Base-by-base conservation (phyloP, 2,113 vertebrate species). In the Melanerpes aurifrons region DNA sequence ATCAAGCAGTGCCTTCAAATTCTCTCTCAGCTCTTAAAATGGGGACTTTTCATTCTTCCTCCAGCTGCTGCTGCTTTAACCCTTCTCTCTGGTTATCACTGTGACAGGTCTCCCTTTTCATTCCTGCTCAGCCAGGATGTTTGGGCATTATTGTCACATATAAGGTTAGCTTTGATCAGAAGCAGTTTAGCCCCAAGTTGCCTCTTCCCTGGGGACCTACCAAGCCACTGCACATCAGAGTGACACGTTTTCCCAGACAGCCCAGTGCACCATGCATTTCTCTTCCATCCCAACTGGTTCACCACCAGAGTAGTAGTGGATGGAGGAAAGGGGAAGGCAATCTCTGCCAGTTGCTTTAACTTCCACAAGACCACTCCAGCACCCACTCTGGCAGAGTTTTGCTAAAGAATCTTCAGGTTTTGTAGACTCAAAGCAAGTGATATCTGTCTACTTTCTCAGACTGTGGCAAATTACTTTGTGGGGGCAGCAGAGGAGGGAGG, bases 161-260 rank as follows among this genome's bases (percentile, higher is more conserved):
- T 17, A 25, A 47, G 48, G 28, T 17, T 28, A 11, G 12, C 20
- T 77, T 53, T 69, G n/a, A 18, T 73, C 61, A 50, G 29, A 35
- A 69, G 7, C 3, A 1, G 32, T 45, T 69, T 57, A 31, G 6
- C 2, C 15, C 19, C 7, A 4, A 16, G 26, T 15, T 1, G 1
- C 15, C 35, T 61, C 28, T 58, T 9, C 19, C 25, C 31, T 71
- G 47, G 17, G 20, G 31, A 28, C 0, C 1, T 20, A 7, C 3
- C 1, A 4, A 24, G 68, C 50, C 14, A 20, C 31, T 67, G 64
- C 50, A 54, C 21, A 32, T 20, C 28, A 54, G 62, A 56, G 29
- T 59, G 29, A 59, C 2, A 6, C 2, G 8, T 21, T 61, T 59
- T 79, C 22, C 16, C 26, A 35, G 29, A 28, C 29, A 40, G 50